These are phyloP conservation scores for Drosophila sp. DNA, from an alignment of 1,140 invertebrate species.

Conservation along the genomic window DNA sequence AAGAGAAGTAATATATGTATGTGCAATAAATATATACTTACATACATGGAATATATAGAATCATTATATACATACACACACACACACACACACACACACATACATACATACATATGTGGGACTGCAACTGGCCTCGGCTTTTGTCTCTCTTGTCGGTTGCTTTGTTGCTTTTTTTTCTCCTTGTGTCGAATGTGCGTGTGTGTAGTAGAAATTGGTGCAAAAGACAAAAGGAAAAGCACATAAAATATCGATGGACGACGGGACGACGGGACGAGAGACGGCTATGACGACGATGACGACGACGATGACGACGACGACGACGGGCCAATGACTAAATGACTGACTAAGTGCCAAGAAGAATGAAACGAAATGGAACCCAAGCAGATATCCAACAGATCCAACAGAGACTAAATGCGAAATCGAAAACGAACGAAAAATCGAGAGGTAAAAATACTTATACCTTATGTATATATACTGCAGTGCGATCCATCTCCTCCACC, in stretches of 20 bases:
- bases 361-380: slow-evolving; percentile 6
- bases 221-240: slow-evolving; percentile 77
- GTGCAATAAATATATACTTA: slow-evolving; percentile 19
- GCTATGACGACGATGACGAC: slow-evolving; percentile 12
- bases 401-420: slow-evolving; percentile 67
- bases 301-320: slow-evolving; percentile 19
- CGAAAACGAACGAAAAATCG: slow-evolving; percentile 68
- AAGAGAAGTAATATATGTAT: slow-evolving; percentile 30
- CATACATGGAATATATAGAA: slow-evolving; percentile 33
- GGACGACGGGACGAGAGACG: slow-evolving; percentile 24
- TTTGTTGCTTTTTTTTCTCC: background rate
- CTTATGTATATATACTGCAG: slow-evolving; percentile 57
- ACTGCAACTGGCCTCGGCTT: slow-evolving; percentile 40
- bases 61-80: slow-evolving; percentile 25
- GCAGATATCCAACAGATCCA: slow-evolving; percentile 10
- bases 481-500: slow-evolving; percentile 49
- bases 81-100: background rate
- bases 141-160: slow-evolving; percentile 1
- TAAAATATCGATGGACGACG: slow-evolving; percentile 59
- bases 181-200: slow-evolving; percentile 44
- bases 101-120: slow-evolving; percentile 33
- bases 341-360: slow-evolving; percentile 73
- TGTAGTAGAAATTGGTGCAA: slow-evolving; percentile 78
- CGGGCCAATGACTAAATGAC: slow-evolving; percentile 77
- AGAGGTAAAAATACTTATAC: slow-evolving; percentile 59